Conservation (phyloP, 2,113 vertebrate species). For the Penelope pileata region DNA sequence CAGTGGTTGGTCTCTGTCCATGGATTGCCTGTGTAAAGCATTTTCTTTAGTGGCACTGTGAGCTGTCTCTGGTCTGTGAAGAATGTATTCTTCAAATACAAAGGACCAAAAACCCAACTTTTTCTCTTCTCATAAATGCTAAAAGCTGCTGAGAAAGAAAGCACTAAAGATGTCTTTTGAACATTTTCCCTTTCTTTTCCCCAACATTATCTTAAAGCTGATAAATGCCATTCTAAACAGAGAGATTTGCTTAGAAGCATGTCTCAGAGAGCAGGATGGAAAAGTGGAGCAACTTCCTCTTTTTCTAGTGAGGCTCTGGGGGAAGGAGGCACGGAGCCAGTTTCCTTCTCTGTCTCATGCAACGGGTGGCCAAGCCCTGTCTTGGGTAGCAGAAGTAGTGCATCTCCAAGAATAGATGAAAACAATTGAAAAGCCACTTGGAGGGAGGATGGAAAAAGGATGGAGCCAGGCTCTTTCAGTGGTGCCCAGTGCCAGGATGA, state of each 20-base stretch:
- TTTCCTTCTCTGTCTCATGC: background rate
- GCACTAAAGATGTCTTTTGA: background rate
- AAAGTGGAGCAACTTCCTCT: background rate
- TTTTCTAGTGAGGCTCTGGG: background rate
- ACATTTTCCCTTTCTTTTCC: background rate
- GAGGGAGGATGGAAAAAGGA: background rate
- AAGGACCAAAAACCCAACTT: background rate
- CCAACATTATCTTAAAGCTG: background rate
- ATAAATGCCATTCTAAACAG: background rate
- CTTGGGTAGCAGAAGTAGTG: background rate
- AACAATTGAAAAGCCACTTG: background rate
- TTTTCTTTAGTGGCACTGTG: background rate
- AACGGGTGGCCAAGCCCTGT: background rate
- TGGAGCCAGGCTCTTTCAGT: background rate
- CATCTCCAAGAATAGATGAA: background rate
- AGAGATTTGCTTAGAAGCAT: background rate
- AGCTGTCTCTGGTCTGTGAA: background rate
- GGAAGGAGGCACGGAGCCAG: background rate
- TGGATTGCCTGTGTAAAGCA: background rate
- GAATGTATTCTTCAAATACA: background rate
- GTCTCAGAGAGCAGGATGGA: background rate
- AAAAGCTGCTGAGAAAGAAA: background rate
- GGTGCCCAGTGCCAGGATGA: background rate
- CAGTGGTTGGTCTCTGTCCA: background rate
- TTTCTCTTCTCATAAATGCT: background rate